These are phyloP conservation scores for Saccostrea echinata DNA, from an alignment of 1,140 invertebrate species.

Conservation along the genomic window DNA sequence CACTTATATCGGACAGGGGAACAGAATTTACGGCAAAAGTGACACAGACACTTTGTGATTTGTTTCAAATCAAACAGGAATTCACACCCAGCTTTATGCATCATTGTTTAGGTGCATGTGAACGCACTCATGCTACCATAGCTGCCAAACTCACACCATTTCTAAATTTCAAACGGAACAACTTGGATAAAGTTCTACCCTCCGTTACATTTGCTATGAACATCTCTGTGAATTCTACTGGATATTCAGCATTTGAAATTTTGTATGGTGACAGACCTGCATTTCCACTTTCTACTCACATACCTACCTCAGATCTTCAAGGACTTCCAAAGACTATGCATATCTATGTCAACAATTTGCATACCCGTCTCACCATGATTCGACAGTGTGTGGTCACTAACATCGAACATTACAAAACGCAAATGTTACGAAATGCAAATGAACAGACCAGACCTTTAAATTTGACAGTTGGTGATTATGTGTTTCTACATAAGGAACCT, in stretches of 20 bases:
- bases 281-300: no score
- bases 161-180: not conserved
- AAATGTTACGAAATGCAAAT: no score
- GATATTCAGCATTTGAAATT: conserved; percentile 43
- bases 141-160: conserved; percentile 10
- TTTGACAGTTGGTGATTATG: no score
- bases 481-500: no score
- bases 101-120: no score
- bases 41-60: no score
- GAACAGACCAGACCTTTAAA: no score
- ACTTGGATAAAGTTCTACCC: conserved; percentile 1
- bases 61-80: conserved; percentile 42
- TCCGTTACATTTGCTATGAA: conserved; percentile 12
- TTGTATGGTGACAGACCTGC: not conserved
- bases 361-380: not conserved
- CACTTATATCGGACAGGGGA: conserved; percentile 19
- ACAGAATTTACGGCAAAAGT: conserved; percentile 34
- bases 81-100: conserved; percentile 42
- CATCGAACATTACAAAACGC: no score
- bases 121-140: not conserved
- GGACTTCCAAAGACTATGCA: no score
- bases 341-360: no score
- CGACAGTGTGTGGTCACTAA: not conserved
- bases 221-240: conserved; percentile 17
- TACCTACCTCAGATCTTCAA: no score